Base-by-base conservation (phyloP, 2,113 vertebrate species). In the Dendrocopos noguchii region DNA sequence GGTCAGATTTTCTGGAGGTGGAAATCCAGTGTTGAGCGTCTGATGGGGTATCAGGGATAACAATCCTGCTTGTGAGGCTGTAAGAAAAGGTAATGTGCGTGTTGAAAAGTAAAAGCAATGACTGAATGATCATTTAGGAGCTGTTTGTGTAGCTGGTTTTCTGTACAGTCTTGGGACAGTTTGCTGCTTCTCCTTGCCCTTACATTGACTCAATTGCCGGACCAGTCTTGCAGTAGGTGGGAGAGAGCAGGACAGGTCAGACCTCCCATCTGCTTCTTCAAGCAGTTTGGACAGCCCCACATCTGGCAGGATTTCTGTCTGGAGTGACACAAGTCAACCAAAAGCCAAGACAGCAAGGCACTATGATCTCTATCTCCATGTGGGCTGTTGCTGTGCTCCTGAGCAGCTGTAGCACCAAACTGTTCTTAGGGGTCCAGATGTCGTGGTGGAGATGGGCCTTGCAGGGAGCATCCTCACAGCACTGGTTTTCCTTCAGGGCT, bases 301-400 rank as follows among this genome's bases (percentile, higher is more conserved):
- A 4, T 15, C 57, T 52, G 28, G 13, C 24, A 57, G 27, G 4
- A 29, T 57, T 93, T 80, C 44, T 67, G 31, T 18, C 11, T 53
- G 33, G 61, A 56, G 33, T 53, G 66, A 5, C 19, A 10, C 4
- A 19, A 72, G 63, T 20, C 63, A 92, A 60, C 36, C 10, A 21
- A n/a, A 53, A 64, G 79, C 68, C 6, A 21, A 20, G 68, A 70
- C 63, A 78, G 61, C 25, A 78, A 47, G 15, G 19, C 14, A 8
- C 17, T 28, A 1, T 10, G 42, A 57, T 46, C 24, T 16, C 20
- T 56, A 0, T 33, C 25, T 80, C 31, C 2, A 0, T 4, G 1
- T 2, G 7, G 14, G 19, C 66, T 84, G 33, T 16, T 31, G 6
- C 17, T 68, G 52, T 0, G 0, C 56, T 52, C 21, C 9, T 0